Percentiles rank a stretch among this genome's conserved stretches.
phyloP scores from a whole-genome alignment of 2,797 vertebrate species.

The Monodelphis domestica region DNA sequence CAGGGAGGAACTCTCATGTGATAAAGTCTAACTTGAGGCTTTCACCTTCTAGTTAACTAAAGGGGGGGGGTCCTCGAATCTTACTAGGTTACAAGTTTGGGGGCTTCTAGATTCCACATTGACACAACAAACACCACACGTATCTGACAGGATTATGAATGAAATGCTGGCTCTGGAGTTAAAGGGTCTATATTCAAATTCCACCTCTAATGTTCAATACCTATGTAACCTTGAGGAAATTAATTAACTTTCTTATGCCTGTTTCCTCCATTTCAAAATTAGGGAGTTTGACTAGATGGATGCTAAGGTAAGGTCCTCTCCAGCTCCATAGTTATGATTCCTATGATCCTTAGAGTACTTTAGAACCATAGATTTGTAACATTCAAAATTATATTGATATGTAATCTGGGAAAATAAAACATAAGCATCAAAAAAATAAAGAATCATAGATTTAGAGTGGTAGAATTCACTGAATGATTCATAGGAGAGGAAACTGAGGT shows the following conservation, averaged over 20 bases:
- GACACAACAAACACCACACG: too few species aligned
- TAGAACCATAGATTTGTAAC: not conserved
- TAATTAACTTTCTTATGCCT: not conserved
- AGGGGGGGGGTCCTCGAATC: too few species aligned
- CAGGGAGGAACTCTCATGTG: too few species aligned
- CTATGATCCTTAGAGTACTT: not conserved
- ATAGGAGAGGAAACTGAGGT: slow-evolving; percentile 31
- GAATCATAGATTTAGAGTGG: not conserved
- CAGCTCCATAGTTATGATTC: not conserved
- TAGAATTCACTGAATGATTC: not conserved
- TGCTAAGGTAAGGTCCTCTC: not conserved
- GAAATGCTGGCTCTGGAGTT: not conserved
- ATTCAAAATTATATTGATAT: too few species aligned
- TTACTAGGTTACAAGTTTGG: too few species aligned
- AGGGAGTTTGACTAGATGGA: not conserved
- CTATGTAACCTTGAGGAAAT: not conserved
- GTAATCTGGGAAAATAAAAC: too few species aligned
- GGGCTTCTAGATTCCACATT: too few species aligned
- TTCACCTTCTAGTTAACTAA: too few species aligned
- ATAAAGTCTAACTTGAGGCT: too few species aligned
- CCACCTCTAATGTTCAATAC: not conserved
- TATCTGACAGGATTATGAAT: not conserved
- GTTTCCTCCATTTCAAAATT: not conserved
- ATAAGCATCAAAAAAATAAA: too few species aligned
- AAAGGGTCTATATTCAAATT: not conserved